Evolutionary conservation across 2,797 vertebrate species (phyloP).

Genomic region (Sciurus carolinensis): DNA sequence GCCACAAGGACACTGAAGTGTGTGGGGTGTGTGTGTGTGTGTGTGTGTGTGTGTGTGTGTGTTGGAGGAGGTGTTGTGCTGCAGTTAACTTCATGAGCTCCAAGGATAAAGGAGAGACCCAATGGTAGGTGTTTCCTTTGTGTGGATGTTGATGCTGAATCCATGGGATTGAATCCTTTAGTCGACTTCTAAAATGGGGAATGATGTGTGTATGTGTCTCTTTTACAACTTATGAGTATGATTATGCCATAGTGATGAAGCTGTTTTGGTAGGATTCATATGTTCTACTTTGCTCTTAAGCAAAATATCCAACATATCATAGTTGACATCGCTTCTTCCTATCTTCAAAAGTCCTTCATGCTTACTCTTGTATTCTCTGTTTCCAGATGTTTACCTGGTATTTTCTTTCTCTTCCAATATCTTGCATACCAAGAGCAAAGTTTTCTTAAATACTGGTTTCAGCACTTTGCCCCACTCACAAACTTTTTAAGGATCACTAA

Average conservation of each 20-base stretch:
- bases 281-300: neutral
- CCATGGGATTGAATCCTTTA: neutral
- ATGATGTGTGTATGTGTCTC: neutral
- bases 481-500: neutral
- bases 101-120: neutral
- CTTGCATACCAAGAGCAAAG: neutral
- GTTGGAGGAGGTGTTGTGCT: neutral
- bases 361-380: neutral
- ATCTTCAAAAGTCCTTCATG: neutral
- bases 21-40: neutral
- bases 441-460: slow-evolving; percentile 19
- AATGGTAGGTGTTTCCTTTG: neutral
- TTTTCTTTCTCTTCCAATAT: slow-evolving; percentile 23
- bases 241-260: neutral
- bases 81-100: neutral
- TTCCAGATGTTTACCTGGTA: neutral
- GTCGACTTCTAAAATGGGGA: neutral
- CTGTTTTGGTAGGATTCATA: neutral
- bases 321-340: neutral
- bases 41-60: neutral
- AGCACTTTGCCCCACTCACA: neutral
- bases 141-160: neutral
- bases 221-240: neutral
- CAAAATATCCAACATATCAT: neutral
- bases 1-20: neutral